phyloP scores from a whole-genome alignment of 2,797 vertebrate genomes.

The Garrulus glandarius region DNA sequence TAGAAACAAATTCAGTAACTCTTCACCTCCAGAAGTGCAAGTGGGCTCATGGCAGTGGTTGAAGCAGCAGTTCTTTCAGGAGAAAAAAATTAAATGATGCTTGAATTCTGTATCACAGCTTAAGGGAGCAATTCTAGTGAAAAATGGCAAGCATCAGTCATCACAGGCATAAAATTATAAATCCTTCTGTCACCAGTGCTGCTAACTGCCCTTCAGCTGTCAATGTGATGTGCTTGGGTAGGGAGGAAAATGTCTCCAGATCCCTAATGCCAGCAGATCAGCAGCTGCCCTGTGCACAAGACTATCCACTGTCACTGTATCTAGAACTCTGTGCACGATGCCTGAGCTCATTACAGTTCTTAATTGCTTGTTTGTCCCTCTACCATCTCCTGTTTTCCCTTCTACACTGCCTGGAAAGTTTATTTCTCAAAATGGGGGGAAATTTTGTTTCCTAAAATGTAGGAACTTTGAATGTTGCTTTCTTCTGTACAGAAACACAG shows the following conservation, averaged over 20 bases:
- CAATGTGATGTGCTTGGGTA: neutral
- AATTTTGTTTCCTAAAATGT: neutral
- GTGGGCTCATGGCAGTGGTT: neutral
- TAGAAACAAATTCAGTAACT: neutral
- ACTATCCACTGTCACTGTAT: neutral
- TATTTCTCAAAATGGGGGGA: neutral
- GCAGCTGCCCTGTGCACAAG: neutral
- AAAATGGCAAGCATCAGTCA: neutral
- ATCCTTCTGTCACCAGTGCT: neutral
- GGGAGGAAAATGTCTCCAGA: neutral
- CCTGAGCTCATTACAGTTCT: neutral
- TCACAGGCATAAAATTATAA: neutral
- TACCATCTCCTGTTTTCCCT: neutral
- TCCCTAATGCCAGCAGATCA: neutral
- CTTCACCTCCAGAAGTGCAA: neutral
- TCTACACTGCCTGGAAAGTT: neutral
- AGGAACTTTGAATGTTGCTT: neutral
- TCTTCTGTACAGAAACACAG: neutral
- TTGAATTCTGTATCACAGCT: neutral
- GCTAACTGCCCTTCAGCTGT: neutral
- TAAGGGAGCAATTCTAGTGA: neutral
- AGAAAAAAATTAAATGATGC: neutral
- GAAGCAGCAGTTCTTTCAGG: neutral
- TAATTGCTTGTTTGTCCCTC: neutral
- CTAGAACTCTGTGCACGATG: accelerated